Evolutionary conservation across 2,113 vertebrate genomes (phyloP).

Genomic region (Clarias gariepinus): DNA sequence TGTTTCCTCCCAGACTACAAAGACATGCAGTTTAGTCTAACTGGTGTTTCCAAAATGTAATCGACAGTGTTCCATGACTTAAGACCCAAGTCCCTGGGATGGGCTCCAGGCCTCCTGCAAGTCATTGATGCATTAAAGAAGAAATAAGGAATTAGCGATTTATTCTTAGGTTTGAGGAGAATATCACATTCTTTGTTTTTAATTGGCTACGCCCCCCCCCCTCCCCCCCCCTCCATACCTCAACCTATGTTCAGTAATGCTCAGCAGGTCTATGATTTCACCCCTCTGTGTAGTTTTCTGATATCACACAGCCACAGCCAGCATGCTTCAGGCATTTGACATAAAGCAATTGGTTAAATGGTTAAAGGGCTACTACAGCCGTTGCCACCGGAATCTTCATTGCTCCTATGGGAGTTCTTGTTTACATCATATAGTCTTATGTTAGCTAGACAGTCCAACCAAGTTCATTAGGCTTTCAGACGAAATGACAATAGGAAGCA

Average conservation of each 20-base stretch:
- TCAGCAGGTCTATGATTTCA: not conserved
- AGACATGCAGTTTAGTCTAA: no score
- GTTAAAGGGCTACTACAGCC: not conserved
- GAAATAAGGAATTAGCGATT: not conserved
- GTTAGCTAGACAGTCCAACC: not conserved
- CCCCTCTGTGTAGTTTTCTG: not conserved
- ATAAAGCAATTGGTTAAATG: not conserved
- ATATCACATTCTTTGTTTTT: not conserved
- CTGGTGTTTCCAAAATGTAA: no score
- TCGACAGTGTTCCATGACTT: no score
- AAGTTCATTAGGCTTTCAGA: not conserved
- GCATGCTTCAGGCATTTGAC: not conserved
- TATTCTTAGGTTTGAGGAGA: not conserved
- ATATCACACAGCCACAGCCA: not conserved
- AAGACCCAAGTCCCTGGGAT: no score
- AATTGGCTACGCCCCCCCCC: no score
- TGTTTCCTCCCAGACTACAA: no score
- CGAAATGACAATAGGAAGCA: conserved; percentile 15
- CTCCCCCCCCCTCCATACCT: not conserved
- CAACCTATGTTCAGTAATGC: not conserved
- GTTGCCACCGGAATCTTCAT: not conserved
- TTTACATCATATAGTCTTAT: not conserved
- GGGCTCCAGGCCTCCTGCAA: no score
- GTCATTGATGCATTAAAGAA: not conserved
- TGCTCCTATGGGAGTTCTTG: conserved; percentile 10